Base-by-base conservation (phyloP, 64 coral and sea anemone genomes). In the Porites australiensis region DNA sequence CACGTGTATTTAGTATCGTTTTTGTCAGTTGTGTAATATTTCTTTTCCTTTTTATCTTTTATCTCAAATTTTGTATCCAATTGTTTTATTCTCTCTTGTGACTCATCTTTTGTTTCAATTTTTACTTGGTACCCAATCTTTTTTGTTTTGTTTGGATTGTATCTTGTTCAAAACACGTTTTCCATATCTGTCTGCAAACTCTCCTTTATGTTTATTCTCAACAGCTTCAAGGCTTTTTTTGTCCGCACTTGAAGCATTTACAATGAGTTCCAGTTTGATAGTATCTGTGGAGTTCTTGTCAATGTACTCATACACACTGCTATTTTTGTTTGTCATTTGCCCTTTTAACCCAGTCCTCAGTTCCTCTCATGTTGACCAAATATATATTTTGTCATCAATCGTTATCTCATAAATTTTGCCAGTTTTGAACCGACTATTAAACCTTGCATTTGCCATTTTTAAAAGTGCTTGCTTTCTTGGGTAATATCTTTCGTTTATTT, bases 391-490 rank as follows among this genome's bases (percentile, higher is more conserved):
- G 0, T 52, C 23, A 15, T 87, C 54, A 16, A 87, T 22, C 52
- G 72, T 79, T 5, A 93, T 44, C 9, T 78, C 67, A 49, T 93
- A 93, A 5, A 93, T 93, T 18, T 87, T 93, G 0, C 90, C 82
- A 4, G 76, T 77, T n/a, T 45, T 64, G 58, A 77, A 92, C 5
- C 77, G 13, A 54, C 90, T 86, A 14, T 78, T 92, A 8, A 67
- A 77, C 66, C 51, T 86, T 0, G 67, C 45, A 79, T 92, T 87
- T 7, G 50, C 11, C 3, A 86, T 2, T 21, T 92, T 72, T 57
- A 87, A 52, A 0, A 1, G 1, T 22, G 82, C 15, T 86, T 76
- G 53, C 68, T 43, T 77, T 69, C 23, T 61, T 3, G 12, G 27
- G 14, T 6, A 64, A 54, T 92, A 85, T 20, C 21, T 83, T 18